These are phyloP conservation scores for Pleuronectes platessa DNA, from an alignment of 2,113 vertebrate species.

Conservation along the genomic window DNA sequence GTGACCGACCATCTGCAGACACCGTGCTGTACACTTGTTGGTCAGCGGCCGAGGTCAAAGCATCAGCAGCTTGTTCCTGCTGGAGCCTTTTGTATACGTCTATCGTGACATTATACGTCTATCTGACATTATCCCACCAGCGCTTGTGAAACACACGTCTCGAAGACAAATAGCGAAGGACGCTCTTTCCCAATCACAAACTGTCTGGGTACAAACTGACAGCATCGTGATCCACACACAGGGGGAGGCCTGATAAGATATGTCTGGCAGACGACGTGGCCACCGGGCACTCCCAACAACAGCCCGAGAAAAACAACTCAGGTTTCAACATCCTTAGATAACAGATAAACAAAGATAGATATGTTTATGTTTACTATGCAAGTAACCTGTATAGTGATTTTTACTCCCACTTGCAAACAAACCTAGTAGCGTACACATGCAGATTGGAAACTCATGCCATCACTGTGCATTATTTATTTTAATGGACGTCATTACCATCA, in stretches of 20 bases:
- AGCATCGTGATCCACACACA: too few species aligned
- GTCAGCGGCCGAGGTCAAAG: constrained; percentile 61
- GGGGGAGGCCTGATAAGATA: too few species aligned
- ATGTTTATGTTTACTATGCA: constrained; percentile 45
- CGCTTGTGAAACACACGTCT: constrained; percentile 60
- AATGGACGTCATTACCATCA: not conserved
- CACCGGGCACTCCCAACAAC: too few species aligned
- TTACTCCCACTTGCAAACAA: not conserved
- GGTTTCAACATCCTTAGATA: not conserved
- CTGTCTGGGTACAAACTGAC: constrained; percentile 42
- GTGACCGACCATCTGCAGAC: constrained; percentile 62
- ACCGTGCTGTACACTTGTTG: constrained; percentile 59
- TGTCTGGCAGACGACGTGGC: too few species aligned
- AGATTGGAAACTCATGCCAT: not conserved
- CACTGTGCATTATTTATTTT: not conserved
- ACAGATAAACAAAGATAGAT: constrained; percentile 45
- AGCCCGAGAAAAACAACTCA: too few species aligned
- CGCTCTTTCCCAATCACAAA: constrained; percentile 44
- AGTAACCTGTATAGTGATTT: not conserved
- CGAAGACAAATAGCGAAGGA: constrained; percentile 24
- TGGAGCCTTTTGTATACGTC: constrained; percentile 8
- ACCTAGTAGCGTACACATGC: not conserved
- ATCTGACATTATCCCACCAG: constrained; percentile 27
- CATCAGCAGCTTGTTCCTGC: constrained; percentile 34
- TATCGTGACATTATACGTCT: constrained; percentile 35